These are phyloP conservation scores for Atherinosoma microstoma DNA, from an alignment of 2,797 vertebrate species.

Conservation along the genomic window DNA sequence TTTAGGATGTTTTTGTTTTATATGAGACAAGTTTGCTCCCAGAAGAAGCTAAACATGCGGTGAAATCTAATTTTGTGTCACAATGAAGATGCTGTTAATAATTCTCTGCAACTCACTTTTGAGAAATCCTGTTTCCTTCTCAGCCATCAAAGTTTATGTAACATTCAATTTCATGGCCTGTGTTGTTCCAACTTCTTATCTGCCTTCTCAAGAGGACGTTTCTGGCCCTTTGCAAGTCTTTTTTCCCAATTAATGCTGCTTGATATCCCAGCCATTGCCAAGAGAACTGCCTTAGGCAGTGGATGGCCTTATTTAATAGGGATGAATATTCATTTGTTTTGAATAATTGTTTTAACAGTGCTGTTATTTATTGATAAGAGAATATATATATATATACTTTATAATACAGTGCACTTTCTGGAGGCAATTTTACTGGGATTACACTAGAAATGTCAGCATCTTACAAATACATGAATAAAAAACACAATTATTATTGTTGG, in stretches of 20 bases:
- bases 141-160: constrained; percentile 56
- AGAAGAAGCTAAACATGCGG: constrained; percentile 21
- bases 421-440: constrained; percentile 47
- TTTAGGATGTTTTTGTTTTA: constrained; percentile 38
- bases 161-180: constrained; percentile 55
- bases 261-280: constrained; percentile 59
- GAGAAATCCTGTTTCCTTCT: constrained; percentile 37
- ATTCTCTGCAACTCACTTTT: constrained; percentile 29
- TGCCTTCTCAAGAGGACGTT: constrained; percentile 58
- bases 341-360: constrained; percentile 62
- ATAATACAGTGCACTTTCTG: constrained; percentile 43
- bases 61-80: constrained; percentile 33
- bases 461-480: constrained; percentile 32
- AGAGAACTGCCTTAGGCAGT: constrained; percentile 62
- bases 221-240: constrained; percentile 61
- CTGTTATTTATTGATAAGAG: constrained; percentile 74
- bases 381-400: constrained; percentile 32
- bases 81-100: constrained; percentile 41
- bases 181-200: constrained; percentile 67
- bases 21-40: constrained; percentile 25
- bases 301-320: constrained; percentile 73
- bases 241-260: constrained; percentile 65
- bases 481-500: constrained; percentile 26
- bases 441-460: constrained; percentile 29
- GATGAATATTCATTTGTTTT: constrained; percentile 77